Conservation (phyloP, 2,113 vertebrate genomes). For the Potamarius usumacintae region DNA sequence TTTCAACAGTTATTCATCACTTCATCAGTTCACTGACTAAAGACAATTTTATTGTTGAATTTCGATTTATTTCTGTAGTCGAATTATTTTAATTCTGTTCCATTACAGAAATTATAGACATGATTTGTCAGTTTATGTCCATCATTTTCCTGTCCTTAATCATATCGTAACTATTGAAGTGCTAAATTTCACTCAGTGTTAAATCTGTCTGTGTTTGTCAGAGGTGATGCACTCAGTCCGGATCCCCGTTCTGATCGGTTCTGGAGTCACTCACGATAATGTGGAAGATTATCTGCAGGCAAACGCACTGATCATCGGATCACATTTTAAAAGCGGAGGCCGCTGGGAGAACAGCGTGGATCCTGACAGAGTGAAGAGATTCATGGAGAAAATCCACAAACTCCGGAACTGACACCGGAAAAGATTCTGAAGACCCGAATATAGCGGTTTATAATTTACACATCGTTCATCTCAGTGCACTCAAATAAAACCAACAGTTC, state of each 20-base stretch:
- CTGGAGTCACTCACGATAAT: conserved; percentile 82
- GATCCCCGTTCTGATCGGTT: conserved; percentile 80
- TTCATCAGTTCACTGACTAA: background rate
- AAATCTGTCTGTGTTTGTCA: conserved; percentile 57
- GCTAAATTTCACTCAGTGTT: background rate
- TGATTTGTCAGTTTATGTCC: background rate
- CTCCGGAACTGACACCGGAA: conserved; percentile 64
- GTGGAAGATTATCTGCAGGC: conserved; percentile 68
- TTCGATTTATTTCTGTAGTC: background rate
- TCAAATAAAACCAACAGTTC: background rate
- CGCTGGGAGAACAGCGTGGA: conserved; percentile 79
- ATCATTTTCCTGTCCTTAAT: background rate
- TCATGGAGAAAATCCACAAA: conserved; percentile 75
- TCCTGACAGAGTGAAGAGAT: conserved; percentile 71
- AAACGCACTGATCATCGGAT: conserved; percentile 79
- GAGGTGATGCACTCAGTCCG: conserved; percentile 69
- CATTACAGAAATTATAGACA: background rate
- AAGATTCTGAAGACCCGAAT: too few relatives aligned
- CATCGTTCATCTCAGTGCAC: background rate
- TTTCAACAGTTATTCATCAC: background rate
- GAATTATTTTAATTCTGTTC: background rate
- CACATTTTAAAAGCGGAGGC: conserved; percentile 81
- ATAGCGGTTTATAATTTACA: background rate
- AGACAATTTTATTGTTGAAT: background rate
- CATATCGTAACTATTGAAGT: background rate